Conservation (phyloP, 2,888 invertebrate species). For the Plagodis pulveraria region DNA sequence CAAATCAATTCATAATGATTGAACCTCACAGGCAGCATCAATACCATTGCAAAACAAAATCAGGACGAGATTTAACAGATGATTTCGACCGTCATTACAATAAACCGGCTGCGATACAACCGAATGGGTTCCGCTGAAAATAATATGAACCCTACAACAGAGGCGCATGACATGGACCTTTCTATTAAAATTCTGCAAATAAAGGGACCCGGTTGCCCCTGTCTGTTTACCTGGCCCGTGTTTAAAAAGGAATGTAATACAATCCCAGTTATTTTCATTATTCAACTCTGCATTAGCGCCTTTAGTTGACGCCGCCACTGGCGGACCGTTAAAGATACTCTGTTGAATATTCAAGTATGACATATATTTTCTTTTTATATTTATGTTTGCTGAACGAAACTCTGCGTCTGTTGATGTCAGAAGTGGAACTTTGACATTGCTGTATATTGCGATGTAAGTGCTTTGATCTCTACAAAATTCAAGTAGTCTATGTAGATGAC, state of each 20-base stretch:
- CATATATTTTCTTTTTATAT: neutral
- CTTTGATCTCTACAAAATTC: too few species aligned
- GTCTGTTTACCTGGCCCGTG: conserved; percentile 71
- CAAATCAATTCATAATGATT: neutral
- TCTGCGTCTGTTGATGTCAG: too few species aligned
- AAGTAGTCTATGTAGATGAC: too few species aligned
- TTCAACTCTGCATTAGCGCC: conserved; percentile 62
- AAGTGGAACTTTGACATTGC: too few species aligned
- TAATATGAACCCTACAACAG: conserved; percentile 36
- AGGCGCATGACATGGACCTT: conserved; percentile 52
- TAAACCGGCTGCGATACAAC: conserved; percentile 40
- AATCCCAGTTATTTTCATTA: conserved; percentile 78
- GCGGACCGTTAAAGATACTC: conserved; percentile 18
- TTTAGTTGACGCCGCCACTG: conserved; percentile 39
- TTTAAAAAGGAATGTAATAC: conserved; percentile 80
- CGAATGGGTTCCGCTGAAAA: conserved; percentile 45
- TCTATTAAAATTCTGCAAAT: conserved; percentile 82
- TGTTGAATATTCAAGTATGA: conserved; percentile 14
- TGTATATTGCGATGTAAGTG: too few species aligned
- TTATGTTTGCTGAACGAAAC: too few species aligned
- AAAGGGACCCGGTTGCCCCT: conserved; percentile 68
- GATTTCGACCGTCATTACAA: conserved; percentile 45
- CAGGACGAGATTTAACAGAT: conserved; percentile 38
- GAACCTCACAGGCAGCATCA: conserved; percentile 1
- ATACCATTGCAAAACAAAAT: conserved; percentile 24